These are phyloP conservation scores for Cinclus cinclus DNA, from an alignment of 2,113 vertebrate species.

Conservation along the genomic window DNA sequence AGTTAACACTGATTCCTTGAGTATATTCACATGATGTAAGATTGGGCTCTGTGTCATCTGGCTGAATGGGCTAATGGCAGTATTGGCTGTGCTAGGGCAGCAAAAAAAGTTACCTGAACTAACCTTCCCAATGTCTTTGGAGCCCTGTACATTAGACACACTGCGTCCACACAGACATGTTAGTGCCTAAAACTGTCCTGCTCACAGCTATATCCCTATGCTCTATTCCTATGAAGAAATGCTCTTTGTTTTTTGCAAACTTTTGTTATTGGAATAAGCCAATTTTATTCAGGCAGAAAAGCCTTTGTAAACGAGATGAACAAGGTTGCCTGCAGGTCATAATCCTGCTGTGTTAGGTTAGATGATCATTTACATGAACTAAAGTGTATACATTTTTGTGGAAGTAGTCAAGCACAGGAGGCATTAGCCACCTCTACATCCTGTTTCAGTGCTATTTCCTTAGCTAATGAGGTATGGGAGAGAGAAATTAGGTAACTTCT, in stretches of 20 bases:
- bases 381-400: background rate
- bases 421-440: background rate
- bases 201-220: background rate
- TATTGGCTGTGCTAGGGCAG: background rate
- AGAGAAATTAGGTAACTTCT: background rate
- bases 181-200: background rate
- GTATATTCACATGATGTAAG: background rate
- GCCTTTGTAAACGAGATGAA: background rate
- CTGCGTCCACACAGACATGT: background rate
- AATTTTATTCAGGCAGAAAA: background rate
- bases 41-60: background rate
- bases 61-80: background rate
- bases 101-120: background rate
- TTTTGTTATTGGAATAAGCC: background rate
- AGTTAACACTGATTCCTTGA: background rate
- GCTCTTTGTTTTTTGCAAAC: background rate
- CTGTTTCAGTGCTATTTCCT: background rate
- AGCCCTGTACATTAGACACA: fast-evolving
- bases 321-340: background rate
- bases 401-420: background rate
- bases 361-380: background rate
- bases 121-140: background rate
- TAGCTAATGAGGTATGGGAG: background rate
- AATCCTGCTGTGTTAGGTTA: background rate
- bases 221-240: background rate